phyloP scores from a whole-genome alignment of 2,888 invertebrate species.

The Watsonalla cultraria region DNA sequence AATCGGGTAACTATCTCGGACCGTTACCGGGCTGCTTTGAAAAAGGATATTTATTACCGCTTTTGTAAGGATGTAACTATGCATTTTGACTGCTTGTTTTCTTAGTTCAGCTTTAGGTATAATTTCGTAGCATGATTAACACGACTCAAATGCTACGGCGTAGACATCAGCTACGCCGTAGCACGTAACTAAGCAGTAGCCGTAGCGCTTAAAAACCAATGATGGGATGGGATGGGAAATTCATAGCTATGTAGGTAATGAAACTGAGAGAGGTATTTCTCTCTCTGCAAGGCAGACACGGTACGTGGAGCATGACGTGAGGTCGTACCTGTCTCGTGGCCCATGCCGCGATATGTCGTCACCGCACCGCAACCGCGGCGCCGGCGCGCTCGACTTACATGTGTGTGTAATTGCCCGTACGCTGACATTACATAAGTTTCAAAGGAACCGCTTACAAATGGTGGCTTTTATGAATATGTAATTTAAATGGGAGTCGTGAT shows the following conservation, averaged over 20 bases:
- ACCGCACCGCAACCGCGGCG: slow-evolving; percentile 9
- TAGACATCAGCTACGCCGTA: no score
- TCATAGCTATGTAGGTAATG: not conserved
- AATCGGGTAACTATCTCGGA: no score
- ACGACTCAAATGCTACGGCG: no score
- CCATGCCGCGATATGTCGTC: slow-evolving; percentile 1
- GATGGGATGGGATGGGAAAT: no score
- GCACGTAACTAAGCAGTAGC: no score
- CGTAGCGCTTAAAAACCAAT: no score
- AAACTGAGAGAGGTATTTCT: not conserved
- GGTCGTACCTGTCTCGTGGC: not conserved
- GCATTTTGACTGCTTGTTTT: no score
- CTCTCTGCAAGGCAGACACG: slow-evolving; percentile 6
- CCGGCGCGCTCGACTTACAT: not conserved
- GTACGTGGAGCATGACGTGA: slow-evolving; percentile 12
- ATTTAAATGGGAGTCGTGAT: not conserved
- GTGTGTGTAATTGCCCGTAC: not conserved
- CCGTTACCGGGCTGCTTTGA: no score
- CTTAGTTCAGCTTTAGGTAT: no score
- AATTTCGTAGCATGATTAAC: no score
- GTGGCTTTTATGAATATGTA: not conserved
- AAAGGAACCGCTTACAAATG: not conserved
- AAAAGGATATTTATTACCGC: no score
- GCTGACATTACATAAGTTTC: not conserved
- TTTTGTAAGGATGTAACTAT: no score